Conservation (phyloP, 2,888 invertebrate genomes). For the Empis stercorea region DNA sequence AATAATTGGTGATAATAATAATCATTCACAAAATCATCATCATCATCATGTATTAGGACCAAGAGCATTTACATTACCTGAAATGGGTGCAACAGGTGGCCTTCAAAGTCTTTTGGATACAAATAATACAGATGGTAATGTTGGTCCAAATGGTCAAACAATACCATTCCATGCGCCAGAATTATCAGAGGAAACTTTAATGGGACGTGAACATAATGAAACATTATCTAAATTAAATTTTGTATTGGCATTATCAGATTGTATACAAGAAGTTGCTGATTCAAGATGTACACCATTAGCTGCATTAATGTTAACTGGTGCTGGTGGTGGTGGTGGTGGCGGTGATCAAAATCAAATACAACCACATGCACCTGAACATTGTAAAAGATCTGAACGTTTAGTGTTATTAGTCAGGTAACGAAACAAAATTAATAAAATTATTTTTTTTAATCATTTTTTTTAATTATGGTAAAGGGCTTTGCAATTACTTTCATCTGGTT, state of each 20-base stretch:
- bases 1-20: constrained; percentile 50
- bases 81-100: constrained; percentile 43
- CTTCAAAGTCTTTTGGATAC: constrained; percentile 40
- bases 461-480: constrained; percentile 47
- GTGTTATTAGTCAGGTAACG: constrained; percentile 27
- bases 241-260: constrained; percentile 88
- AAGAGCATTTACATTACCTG: constrained; percentile 54
- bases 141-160: constrained; percentile 34
- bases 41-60: constrained; percentile 52
- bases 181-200: constrained; percentile 86
- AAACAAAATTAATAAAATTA: too few species aligned
- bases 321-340: constrained; percentile 18
- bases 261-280: constrained; percentile 79
- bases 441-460: constrained; percentile 7
- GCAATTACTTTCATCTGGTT: constrained; percentile 88
- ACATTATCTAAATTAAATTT: constrained; percentile 95
- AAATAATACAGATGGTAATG: constrained; percentile 20
- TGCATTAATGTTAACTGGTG: constrained; percentile 41
- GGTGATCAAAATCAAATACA: constrained; percentile 28
- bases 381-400: constrained; percentile 33
- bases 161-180: constrained; percentile 79
- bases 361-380: constrained; percentile 37
- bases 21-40: constrained; percentile 14
- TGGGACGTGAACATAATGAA: constrained; percentile 94
- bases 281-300: constrained; percentile 67